Base-by-base conservation (phyloP, 1,140 invertebrate species). In the Hylaeus anthracinus region DNA sequence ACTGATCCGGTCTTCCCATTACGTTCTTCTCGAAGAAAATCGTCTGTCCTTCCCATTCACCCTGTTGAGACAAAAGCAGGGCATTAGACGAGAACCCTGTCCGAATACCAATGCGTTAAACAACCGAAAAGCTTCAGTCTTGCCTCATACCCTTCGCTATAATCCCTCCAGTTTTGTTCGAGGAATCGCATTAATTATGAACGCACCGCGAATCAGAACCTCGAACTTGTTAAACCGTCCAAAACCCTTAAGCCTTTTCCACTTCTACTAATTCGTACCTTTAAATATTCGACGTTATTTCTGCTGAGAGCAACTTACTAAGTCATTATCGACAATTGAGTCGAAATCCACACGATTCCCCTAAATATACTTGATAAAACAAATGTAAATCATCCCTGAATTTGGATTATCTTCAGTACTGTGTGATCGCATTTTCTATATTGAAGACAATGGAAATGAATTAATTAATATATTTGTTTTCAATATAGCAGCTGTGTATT, bases 31-130 rank as follows among this genome's bases (percentile, higher is more conserved):
- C 15, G 66, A 82, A 51, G 67, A 72, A 87, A 84, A 84, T 89
- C 81, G 81, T 70, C 74, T 9, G 37, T n/a, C 74, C 67, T 72
- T 66, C 77, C 41, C 14, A 64, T 64, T 72, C 69, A 64, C 3
- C 69, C 60, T 58, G 70, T 63, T 48, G 69, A 90, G 90, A 91
- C 90, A 91, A 91, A 90, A 88, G 84, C 72, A 55, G 70, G 83
- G 88, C 84, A 88, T 91, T 91, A 91, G 81, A 74, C 72, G 82
- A 76, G 82, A 77, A 75, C 84, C 81, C 74, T 43, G n/a, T 56
- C 41, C 72, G 90, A 90, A 91, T 90, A 90, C 88, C 85, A 90
- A 90, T 90, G 64, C 63, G 56, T 60, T 66, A 66, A 72, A 55
- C 69, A 61, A 82, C 76, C 45, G 48, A 53, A 48, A 80, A 70